Conservation (phyloP, 2,888 invertebrate genomes). For the Argynnis bischoffii region DNA sequence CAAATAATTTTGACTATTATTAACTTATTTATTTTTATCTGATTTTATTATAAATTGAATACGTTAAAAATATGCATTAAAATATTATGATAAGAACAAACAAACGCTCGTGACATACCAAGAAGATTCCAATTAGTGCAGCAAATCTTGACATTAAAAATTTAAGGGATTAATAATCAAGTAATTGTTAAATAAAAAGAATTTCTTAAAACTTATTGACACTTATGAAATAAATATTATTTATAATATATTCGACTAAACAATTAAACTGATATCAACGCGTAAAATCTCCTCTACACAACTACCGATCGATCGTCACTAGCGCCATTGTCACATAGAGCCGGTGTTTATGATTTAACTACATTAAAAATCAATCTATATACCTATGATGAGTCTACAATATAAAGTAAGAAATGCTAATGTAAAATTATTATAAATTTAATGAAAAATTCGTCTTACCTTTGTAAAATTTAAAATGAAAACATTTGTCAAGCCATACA, state of each 20-base stretch:
- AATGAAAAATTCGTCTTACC: slow-evolving; percentile 17
- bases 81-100: slow-evolving; percentile 24
- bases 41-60: slow-evolving; percentile 7
- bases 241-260: background rate
- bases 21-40: background rate
- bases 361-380: background rate
- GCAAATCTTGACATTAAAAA: slow-evolving; percentile 21
- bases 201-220: background rate
- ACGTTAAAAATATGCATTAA: slow-evolving; percentile 1
- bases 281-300: slow-evolving; percentile 18
- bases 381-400: background rate
- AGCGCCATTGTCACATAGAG: slow-evolving; percentile 33
- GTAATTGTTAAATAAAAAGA: background rate
- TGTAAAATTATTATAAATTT: background rate
- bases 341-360: slow-evolving; percentile 31
- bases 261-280: slow-evolving; percentile 12
- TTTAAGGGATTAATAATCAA: background rate
- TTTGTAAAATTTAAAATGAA: slow-evolving; percentile 25
- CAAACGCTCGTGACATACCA: slow-evolving; percentile 33
- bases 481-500: slow-evolving; percentile 17
- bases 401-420: background rate
- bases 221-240: background rate
- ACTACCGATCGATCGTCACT: slow-evolving; percentile 38
- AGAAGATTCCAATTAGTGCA: slow-evolving; percentile 33
- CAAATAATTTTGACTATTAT: no score